phyloP scores from a whole-genome alignment of 2,797 vertebrate genomes.

The Parauchenoglanis punctatus region DNA sequence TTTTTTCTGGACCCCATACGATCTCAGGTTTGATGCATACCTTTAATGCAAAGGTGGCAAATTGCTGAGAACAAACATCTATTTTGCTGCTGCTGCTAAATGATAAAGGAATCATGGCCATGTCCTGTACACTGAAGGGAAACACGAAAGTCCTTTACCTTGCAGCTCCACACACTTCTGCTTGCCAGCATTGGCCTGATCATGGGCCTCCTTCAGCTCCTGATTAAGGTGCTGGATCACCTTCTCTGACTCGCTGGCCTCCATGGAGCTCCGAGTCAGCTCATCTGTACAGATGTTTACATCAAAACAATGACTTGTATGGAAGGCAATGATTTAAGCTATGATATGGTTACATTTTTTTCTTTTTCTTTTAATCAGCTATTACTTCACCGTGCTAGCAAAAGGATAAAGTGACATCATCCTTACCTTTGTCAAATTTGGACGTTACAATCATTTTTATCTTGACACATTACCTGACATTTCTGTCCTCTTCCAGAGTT shows the following conservation, averaged over 20 bases:
- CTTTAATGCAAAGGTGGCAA: neutral
- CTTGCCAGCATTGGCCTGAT: slow-evolving; percentile 85
- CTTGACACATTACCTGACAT: slow-evolving; percentile 27
- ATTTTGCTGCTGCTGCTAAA: neutral
- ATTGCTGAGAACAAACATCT: neutral
- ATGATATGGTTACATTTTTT: neutral
- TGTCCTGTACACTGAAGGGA: neutral
- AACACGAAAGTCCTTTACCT: slow-evolving; percentile 76
- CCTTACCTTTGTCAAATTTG: neutral
- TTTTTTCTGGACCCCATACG: neutral
- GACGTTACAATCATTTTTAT: slow-evolving; percentile 17
- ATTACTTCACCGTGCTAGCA: neutral
- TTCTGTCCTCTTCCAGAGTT: slow-evolving; percentile 45
- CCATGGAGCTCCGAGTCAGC: slow-evolving; percentile 83
- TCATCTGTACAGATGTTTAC: slow-evolving; percentile 78
- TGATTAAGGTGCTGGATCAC: slow-evolving; percentile 88
- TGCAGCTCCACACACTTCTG: slow-evolving; percentile 91
- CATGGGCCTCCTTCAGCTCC: slow-evolving; percentile 88
- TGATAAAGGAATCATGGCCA: neutral
- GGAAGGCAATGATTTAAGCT: neutral
- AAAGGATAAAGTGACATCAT: neutral
- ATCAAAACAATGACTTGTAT: neutral
- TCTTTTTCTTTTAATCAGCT: neutral
- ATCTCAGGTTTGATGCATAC: neutral
- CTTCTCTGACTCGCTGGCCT: slow-evolving; percentile 85